Conservation (phyloP, 2,113 vertebrate genomes). For the Sceloporus tristichus region DNA sequence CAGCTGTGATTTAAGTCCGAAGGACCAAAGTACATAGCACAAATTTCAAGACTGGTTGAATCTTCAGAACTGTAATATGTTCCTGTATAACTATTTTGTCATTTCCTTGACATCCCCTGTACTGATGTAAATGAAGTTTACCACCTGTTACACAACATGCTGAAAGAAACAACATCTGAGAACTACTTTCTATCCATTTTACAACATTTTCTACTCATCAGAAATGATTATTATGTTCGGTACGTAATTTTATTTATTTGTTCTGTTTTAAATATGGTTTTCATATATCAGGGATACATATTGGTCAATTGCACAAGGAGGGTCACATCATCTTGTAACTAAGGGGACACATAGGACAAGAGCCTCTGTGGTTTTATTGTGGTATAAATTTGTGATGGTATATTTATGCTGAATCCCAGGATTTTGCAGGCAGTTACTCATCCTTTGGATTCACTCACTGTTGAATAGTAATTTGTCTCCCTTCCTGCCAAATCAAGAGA, state of each 20-base stretch:
- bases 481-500: no score
- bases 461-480: no score
- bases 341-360: no score
- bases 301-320: background rate
- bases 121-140: slow-evolving; percentile 96
- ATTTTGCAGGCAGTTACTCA: no score
- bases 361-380: no score
- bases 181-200: slow-evolving; percentile 93
- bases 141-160: slow-evolving; percentile 95
- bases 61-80: background rate
- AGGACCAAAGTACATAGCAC: no score
- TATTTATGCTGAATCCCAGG: no score
- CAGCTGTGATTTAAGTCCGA: background rate
- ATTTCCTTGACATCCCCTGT: slow-evolving; percentile 83
- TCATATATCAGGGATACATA: background rate
- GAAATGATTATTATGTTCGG: slow-evolving; percentile 97
- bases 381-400: no score
- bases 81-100: background rate
- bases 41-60: background rate
- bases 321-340: no score
- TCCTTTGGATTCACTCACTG: no score
- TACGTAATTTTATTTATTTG: slow-evolving; percentile 69
- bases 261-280: background rate
- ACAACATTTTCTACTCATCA: slow-evolving; percentile 95
- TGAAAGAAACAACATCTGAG: slow-evolving; percentile 94